These are phyloP conservation scores for Aphidius gifuensis DNA, from an alignment of 1,140 invertebrate species.

Conservation along the genomic window DNA sequence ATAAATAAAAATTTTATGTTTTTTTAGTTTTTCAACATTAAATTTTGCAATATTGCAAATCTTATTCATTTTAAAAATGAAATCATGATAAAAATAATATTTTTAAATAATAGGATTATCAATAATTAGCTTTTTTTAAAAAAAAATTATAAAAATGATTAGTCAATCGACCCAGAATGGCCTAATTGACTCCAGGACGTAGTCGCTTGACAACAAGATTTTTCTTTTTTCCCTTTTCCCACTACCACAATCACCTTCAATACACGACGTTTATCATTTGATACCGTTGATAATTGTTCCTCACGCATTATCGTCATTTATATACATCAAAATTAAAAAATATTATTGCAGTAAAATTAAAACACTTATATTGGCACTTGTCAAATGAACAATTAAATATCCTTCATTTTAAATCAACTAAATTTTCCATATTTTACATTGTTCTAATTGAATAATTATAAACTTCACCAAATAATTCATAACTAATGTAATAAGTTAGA, in stretches of 20 bases:
- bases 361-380: background rate
- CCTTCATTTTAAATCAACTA: background rate
- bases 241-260: conserved; percentile 4
- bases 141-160: background rate
- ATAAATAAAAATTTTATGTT: too few relatives aligned
- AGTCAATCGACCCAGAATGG: conserved; percentile 1
- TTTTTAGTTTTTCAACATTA: too few relatives aligned
- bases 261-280: conserved; percentile 7
- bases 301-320: conserved; percentile 10
- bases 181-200: conserved; percentile 1
- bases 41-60: too few relatives aligned
- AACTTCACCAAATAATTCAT: too few relatives aligned
- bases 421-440: background rate
- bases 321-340: background rate
- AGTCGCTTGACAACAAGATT: conserved; percentile 17
- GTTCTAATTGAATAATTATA: too few relatives aligned
- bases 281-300: conserved; percentile 4
- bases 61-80: too few relatives aligned
- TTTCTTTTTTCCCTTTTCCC: background rate
- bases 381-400: background rate
- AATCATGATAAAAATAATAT: too few relatives aligned
- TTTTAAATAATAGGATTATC: too few relatives aligned
- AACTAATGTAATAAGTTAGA: too few relatives aligned
- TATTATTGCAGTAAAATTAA: too few relatives aligned
- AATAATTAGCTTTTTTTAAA: too few relatives aligned